A percentile compares a stretch with the other conserved stretches of the same genome.
phyloP scores from a whole-genome alignment of 2,113 vertebrate species.

The Cyprinus carpio region DNA sequence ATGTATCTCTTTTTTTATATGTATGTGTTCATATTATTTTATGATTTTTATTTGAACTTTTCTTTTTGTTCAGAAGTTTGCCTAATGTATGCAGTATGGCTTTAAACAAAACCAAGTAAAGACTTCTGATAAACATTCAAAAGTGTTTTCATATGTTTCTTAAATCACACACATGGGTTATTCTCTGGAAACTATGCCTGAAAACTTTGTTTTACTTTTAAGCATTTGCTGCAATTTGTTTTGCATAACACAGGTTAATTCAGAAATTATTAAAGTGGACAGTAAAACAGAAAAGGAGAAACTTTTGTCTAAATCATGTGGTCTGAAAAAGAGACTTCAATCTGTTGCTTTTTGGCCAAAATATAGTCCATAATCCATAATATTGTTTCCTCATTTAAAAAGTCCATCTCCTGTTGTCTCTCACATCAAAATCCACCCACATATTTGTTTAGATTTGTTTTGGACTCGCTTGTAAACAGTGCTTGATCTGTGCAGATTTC shows the following conservation, averaged over 20 bases:
- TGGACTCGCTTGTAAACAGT: too few relatives aligned
- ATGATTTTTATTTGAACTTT: conserved; percentile 28
- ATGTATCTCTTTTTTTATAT: conserved; percentile 16
- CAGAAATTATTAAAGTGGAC: background rate
- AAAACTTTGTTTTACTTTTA: background rate
- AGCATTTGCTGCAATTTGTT: background rate
- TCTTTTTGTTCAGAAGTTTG: background rate
- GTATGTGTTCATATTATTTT: conserved; percentile 25
- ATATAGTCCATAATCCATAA: too few relatives aligned
- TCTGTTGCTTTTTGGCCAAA: too few relatives aligned
- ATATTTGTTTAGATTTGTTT: too few relatives aligned
- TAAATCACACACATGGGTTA: background rate
- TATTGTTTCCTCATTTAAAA: too few relatives aligned
- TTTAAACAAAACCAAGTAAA: conserved; percentile 41
- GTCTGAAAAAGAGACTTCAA: too few relatives aligned
- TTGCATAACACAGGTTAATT: too few relatives aligned
- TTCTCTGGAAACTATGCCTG: background rate
- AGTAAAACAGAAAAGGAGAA: background rate
- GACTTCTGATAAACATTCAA: conserved; percentile 12
- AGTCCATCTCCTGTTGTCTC: too few relatives aligned
- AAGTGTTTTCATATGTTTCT: background rate
- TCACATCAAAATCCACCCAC: too few relatives aligned
- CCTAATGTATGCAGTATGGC: conserved; percentile 14
- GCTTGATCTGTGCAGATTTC: too few relatives aligned
- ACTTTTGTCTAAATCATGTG: background rate